Evolutionary conservation across 2,888 invertebrate genomes (phyloP), one percentile per base, ranked within the genome.

Genomic region (Prosopocoilus inquinatus): DNA sequence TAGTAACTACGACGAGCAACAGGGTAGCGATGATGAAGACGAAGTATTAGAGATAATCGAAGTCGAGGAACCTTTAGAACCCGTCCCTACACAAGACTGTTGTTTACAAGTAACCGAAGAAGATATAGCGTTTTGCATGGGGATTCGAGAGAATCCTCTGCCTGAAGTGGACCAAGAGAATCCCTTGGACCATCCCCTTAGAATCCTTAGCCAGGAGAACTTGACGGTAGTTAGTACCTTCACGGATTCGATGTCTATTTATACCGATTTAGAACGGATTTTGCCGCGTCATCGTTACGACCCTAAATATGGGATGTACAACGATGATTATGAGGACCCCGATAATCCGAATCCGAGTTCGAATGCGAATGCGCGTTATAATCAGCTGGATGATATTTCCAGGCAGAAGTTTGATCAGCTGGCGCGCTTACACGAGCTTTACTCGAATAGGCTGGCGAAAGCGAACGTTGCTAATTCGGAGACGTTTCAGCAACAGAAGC

Each of bases 101-200:
- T 94, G 93, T 66, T 81, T 94, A 51, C 94, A 94, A 81, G 93
- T 93, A 50, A 94, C 93, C 4, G 94, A 95, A 78, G 94, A 94
- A 78, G 94, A 95, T 72, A 94, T 95, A 59, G 91, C 92, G 3
- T 82, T 88, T 50, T 91, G 92, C 68, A 92, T 93, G 90, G 88
- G 88, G 38, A 71, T 71, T 46, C 77, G 79, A 47, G 88, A 88
- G 69, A 87, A 88, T 77, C 86, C 85, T 43, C 73, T 89, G 34
- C 85, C 85, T 1, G 88, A 89, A 75, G 84, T 85, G 20, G 89
- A 89, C 67, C 88, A 88, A 70, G 85, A 84, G 61, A 84, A 84
- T 64, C 78, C 75, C 50, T 86, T 89, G 60, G 91, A 90, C 70
- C 94, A 95, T 81, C 94, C 94, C 0, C 78, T 95, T 47, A 82